A percentile compares a stretch with the other conserved stretches of the same genome.
These are phyloP conservation scores for Calliopum simillimum DNA, from an alignment of 2,888 invertebrate genomes.

Conservation along the genomic window DNA sequence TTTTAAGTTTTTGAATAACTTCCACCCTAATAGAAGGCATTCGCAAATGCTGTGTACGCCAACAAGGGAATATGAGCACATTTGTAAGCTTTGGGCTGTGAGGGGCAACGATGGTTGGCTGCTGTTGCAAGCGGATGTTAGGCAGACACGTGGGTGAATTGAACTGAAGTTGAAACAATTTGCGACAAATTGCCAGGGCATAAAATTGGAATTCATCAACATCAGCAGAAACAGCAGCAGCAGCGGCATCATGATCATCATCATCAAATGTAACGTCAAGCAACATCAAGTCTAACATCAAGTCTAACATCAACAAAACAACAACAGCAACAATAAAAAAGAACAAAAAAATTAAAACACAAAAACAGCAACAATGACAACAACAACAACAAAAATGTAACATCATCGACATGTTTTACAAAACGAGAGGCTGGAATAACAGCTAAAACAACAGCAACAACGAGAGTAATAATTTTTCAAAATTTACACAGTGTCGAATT, in stretches of 20 bases:
- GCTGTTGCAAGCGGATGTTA: background rate
- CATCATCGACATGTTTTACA: constrained; percentile 34
- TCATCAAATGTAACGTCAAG: constrained; percentile 33
- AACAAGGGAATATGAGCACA: no score
- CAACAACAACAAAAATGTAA: constrained; percentile 32
- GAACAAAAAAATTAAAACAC: background rate
- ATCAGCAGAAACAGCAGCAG: constrained; percentile 21
- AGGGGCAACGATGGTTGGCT: no score
- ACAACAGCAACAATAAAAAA: background rate
- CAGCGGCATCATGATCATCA: constrained; percentile 55
- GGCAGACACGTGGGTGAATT: constrained; percentile 1
- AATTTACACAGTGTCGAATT: no score
- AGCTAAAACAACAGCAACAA: constrained; percentile 16
- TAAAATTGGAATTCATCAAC: constrained; percentile 48
- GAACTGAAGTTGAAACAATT: no score
- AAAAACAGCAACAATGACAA: constrained; percentile 38
- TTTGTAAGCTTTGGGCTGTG: no score
- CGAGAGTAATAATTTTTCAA: no score
- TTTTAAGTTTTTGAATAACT: no score
- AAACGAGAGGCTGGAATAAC: constrained; percentile 1
- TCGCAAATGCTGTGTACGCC: no score
- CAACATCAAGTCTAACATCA: background rate
- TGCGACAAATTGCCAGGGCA: constrained; percentile 44
- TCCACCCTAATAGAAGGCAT: no score
- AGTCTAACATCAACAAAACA: constrained; percentile 10